Percentiles rank a stretch among this genome's conserved stretches.
Conservation (phyloP, 2,888 invertebrate genomes). For the Rhaphigaster nebulosa region DNA sequence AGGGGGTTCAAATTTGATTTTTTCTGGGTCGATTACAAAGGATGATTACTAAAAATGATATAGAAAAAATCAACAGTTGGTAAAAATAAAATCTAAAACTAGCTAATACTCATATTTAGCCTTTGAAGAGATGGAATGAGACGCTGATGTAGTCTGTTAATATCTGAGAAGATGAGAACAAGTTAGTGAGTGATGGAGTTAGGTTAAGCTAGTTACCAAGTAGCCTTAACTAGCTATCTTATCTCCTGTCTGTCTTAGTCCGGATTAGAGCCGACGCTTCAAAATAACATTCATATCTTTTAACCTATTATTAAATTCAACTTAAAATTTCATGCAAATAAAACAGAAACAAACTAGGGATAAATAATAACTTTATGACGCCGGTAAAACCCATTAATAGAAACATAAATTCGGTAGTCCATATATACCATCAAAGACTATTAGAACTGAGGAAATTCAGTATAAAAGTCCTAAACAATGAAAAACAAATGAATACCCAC, state of each 20-base stretch:
- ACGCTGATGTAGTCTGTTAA: background rate
- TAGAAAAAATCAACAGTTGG: too few relatives aligned
- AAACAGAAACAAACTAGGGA: background rate
- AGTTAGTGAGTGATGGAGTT: background rate
- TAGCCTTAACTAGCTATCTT: constrained; percentile 1
- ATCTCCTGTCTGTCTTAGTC: background rate
- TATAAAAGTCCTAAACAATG: too few relatives aligned
- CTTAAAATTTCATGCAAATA: background rate
- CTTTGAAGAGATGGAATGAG: background rate
- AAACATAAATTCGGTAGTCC: too few relatives aligned
- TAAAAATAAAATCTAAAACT: too few relatives aligned
- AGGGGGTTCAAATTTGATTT: too few relatives aligned
- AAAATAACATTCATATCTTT: background rate
- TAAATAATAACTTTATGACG: background rate
- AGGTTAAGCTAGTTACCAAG: constrained; percentile 5
- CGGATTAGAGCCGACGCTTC: background rate
- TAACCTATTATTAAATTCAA: background rate
- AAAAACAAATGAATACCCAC: too few relatives aligned
- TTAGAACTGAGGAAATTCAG: too few relatives aligned
- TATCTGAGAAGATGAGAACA: background rate
- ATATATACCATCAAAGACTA: too few relatives aligned
- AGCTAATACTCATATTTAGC: background rate
- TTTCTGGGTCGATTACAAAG: too few relatives aligned
- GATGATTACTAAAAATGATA: too few relatives aligned
- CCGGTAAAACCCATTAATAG: too few relatives aligned